phyloP scores from a whole-genome alignment of 2,888 invertebrate genomes.

The Lithosia quadra region DNA sequence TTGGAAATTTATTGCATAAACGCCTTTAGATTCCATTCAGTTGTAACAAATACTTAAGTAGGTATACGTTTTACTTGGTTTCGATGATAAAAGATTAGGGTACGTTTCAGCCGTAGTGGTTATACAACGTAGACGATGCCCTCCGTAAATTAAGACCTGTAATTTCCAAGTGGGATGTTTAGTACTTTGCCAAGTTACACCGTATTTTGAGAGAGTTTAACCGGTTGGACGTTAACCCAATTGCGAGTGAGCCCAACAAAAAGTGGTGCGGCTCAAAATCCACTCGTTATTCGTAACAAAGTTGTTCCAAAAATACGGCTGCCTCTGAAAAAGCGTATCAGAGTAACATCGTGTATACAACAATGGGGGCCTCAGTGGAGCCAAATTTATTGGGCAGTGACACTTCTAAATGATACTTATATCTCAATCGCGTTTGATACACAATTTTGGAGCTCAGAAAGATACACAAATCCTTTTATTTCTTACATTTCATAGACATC shows the following conservation, averaged over 20 bases:
- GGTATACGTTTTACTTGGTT: background rate
- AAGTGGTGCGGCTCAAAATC: conserved; percentile 22
- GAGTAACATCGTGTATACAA: conserved; percentile 52
- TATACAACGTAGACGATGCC: conserved; percentile 15
- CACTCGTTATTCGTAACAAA: conserved; percentile 20
- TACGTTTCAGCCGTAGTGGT: conserved; percentile 23
- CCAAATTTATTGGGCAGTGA: conserved; percentile 44
- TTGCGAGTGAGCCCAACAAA: conserved; percentile 13
- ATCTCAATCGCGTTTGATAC: conserved; percentile 49
- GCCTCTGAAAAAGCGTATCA: conserved; percentile 34
- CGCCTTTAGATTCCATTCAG: background rate
- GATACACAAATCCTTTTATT: conserved; percentile 71
- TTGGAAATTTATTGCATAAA: conserved; percentile 15
- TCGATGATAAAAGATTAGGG: conserved; percentile 6
- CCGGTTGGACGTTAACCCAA: conserved; percentile 22
- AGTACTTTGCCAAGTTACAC: conserved; percentile 25
- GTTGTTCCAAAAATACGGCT: conserved; percentile 31
- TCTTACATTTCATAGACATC: conserved; percentile 67
- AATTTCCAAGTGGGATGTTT: conserved; percentile 32
- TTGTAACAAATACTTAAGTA: background rate
- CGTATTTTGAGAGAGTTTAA: conserved; percentile 26
- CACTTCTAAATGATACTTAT: conserved; percentile 52
- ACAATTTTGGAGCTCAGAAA: conserved; percentile 39
- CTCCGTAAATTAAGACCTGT: conserved; percentile 34
- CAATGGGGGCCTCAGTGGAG: conserved; percentile 35